Conservation (phyloP, 2,797 vertebrate species). For the Pangasius mekongensis region DNA sequence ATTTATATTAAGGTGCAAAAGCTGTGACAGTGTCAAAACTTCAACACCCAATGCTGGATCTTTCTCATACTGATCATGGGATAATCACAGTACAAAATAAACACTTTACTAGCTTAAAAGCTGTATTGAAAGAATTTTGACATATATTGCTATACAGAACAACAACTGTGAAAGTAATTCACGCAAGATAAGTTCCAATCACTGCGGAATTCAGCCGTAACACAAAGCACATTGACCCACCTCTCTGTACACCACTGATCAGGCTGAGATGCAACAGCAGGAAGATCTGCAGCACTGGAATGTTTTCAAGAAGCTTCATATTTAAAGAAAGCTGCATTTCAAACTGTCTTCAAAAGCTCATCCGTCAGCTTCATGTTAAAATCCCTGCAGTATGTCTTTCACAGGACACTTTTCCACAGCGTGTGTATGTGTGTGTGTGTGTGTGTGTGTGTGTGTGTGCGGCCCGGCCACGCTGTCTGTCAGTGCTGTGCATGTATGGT, state of each 20-base stretch:
- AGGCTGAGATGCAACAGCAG: conserved; percentile 73
- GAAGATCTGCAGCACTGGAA: conserved; percentile 77
- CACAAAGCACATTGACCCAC: conserved; percentile 68
- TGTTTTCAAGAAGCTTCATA: conserved; percentile 81
- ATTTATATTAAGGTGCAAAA: conserved; percentile 36
- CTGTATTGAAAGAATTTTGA: too few species aligned
- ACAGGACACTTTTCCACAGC: conserved; percentile 58
- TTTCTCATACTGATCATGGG: neutral
- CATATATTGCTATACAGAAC: neutral
- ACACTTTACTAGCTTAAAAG: neutral
- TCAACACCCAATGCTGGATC: conserved; percentile 8
- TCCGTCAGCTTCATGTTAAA: conserved; percentile 71
- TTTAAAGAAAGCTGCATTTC: conserved; percentile 69
- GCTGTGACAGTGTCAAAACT: conserved; percentile 2
- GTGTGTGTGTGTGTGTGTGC: conserved; percentile 60
- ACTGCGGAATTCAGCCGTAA: conserved; percentile 1
- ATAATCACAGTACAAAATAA: neutral
- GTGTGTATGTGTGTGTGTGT: conserved; percentile 60
- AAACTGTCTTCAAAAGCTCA: conserved; percentile 62
- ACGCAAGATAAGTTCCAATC: neutral
- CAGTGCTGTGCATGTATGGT: conserved; percentile 60
- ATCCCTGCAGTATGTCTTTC: conserved; percentile 50
- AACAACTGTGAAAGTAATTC: neutral
- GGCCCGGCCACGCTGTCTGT: conserved; percentile 62
- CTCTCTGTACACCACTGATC: conserved; percentile 79